phyloP scores from a whole-genome alignment of 2,888 invertebrate genomes.

The Morpho achilles region DNA sequence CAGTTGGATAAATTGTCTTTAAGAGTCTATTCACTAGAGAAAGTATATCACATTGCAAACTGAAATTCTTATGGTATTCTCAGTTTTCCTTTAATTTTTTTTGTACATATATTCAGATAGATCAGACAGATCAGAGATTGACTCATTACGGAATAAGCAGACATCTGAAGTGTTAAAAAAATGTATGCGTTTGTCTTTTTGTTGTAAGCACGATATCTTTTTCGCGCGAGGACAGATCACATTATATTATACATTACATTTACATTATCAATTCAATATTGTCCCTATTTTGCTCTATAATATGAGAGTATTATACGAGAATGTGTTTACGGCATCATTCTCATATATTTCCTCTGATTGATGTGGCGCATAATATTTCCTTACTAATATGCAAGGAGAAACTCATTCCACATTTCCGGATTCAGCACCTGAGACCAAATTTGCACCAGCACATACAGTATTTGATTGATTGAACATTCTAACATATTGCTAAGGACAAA shows the following conservation, averaged over 20 bases:
- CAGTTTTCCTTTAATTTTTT: too few relatives aligned
- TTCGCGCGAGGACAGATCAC: too few relatives aligned
- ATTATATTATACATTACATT: too few relatives aligned
- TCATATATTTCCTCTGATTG: slow-evolving; percentile 5
- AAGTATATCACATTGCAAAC: neutral
- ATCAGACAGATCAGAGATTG: too few relatives aligned
- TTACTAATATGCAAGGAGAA: slow-evolving; percentile 17
- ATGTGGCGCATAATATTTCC: slow-evolving; percentile 6
- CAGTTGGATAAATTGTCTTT: slow-evolving; percentile 1
- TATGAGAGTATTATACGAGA: neutral
- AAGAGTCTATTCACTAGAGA: neutral
- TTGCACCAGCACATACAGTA: too few relatives aligned
- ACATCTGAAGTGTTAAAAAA: too few relatives aligned
- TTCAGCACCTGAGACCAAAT: slow-evolving; percentile 17
- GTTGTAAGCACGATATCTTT: too few relatives aligned
- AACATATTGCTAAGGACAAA: neutral
- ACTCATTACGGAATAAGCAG: too few relatives aligned
- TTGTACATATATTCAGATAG: too few relatives aligned
- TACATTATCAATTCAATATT: too few relatives aligned
- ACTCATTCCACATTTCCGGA: slow-evolving; percentile 10
- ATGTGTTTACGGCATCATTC: slow-evolving; percentile 1
- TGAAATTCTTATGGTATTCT: too few relatives aligned
- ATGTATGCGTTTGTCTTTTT: too few relatives aligned
- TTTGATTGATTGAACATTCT: slow-evolving; percentile 11
- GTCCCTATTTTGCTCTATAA: neutral